phyloP scores from a whole-genome alignment of 1,140 invertebrate genomes.

The Macrostomum lignano region DNA sequence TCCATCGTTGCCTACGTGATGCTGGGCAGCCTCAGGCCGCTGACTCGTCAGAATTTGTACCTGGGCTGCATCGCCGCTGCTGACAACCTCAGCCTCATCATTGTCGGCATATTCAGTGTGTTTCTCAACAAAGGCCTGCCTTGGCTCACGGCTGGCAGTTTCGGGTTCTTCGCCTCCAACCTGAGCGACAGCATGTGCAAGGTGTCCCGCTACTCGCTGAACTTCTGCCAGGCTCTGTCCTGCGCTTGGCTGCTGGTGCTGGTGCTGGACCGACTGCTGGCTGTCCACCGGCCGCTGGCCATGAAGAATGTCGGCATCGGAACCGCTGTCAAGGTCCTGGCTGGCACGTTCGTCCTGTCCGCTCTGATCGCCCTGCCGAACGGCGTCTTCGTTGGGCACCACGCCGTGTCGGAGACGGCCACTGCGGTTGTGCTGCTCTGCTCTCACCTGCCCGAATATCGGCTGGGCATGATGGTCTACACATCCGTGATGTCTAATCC shows the following conservation, averaged over 20 bases:
- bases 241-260: neutral
- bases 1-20: too few relatives aligned
- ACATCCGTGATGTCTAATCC: too few relatives aligned
- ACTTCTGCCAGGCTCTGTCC: neutral
- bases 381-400: too few relatives aligned
- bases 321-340: too few relatives aligned
- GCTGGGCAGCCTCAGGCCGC: too few relatives aligned
- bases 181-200: neutral
- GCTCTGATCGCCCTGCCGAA: too few relatives aligned
- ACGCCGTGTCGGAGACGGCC: too few relatives aligned
- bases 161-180: constrained; percentile 1
- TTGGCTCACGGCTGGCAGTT: neutral
- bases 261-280: constrained; percentile 1
- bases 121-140: constrained; percentile 1
- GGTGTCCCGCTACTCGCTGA: neutral
- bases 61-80: neutral
- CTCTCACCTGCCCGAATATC: too few relatives aligned
- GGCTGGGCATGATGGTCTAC: too few relatives aligned
- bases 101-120: neutral
- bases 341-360: too few relatives aligned
- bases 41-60: constrained; percentile 1
- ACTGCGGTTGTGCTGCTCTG: too few relatives aligned
- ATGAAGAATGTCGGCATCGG: too few relatives aligned
- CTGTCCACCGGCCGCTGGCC: neutral
- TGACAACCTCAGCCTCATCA: neutral